These are phyloP conservation scores for Sabatieria punctata DNA, from an alignment of 2,888 invertebrate species.

Conservation along the genomic window DNA sequence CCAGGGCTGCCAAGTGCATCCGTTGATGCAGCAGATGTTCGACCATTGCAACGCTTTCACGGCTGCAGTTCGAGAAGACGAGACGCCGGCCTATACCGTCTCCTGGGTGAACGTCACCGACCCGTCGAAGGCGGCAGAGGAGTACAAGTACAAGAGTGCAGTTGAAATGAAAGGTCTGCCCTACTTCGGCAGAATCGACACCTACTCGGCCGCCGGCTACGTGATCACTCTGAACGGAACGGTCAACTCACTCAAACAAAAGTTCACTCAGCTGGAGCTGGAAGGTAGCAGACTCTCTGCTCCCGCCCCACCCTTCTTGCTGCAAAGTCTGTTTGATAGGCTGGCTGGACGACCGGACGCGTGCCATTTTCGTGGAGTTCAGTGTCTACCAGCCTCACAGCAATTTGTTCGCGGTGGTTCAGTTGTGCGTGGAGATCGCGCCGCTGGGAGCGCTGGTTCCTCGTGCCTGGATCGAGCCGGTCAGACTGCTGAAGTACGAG, in stretches of 20 bases:
- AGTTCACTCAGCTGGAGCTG: neutral
- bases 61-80: neutral
- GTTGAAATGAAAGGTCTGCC: constrained; percentile 50
- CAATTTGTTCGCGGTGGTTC: neutral
- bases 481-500: neutral
- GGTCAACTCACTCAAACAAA: neutral
- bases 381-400: neutral
- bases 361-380: neutral
- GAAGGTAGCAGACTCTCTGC: neutral
- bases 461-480: neutral
- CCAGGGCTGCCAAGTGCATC: neutral
- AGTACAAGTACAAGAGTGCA: constrained; percentile 53
- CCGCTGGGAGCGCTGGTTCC: neutral
- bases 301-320: too few species aligned
- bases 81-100: neutral
- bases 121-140: constrained; percentile 46
- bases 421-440: neutral
- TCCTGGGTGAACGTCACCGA: neutral
- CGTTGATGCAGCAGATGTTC: neutral
- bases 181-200: constrained; percentile 42
- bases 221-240: neutral
- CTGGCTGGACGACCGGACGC: neutral
- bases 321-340: too few species aligned
- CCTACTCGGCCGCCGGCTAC: neutral
- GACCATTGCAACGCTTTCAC: neutral